A percentile compares a stretch with the other conserved stretches of the same genome.
Conservation (phyloP, 2,888 invertebrate genomes). For the Encarsia formosa region DNA sequence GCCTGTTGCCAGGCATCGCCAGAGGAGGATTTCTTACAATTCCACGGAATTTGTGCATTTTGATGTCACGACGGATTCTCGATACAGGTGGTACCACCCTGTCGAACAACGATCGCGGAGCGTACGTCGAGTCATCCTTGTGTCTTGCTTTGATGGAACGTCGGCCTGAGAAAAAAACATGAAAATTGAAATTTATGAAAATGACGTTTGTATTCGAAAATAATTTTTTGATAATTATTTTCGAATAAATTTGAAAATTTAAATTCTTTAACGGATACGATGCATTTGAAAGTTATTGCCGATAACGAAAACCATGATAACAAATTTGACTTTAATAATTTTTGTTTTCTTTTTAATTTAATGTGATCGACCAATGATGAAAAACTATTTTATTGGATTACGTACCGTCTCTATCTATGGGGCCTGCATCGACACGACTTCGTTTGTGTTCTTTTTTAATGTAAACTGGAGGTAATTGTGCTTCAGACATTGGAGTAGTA, state of each 20-base stretch:
- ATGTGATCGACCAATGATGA: too few species aligned
- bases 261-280: too few species aligned
- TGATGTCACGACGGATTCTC: slow-evolving; percentile 73
- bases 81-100: slow-evolving; percentile 69
- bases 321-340: too few species aligned
- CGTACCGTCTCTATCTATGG: slow-evolving; percentile 52
- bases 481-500: slow-evolving; percentile 68
- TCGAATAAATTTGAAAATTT: too few species aligned
- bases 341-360: too few species aligned
- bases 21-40: slow-evolving; percentile 57
- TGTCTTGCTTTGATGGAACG: slow-evolving; percentile 59
- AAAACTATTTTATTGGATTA: too few species aligned
- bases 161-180: slow-evolving; percentile 49
- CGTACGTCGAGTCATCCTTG: slow-evolving; percentile 71
- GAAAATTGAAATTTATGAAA: too few species aligned
- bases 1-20: slow-evolving; percentile 54
- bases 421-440: slow-evolving; percentile 63
- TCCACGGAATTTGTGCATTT: slow-evolving; percentile 66
- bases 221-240: too few species aligned
- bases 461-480: slow-evolving; percentile 75
- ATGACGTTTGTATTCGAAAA: too few species aligned
- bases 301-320: too few species aligned
- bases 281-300: too few species aligned
- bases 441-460: slow-evolving; percentile 74
- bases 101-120: slow-evolving; percentile 79